Conservation (phyloP, 37 sponge, comb jelly and placozoan genomes). For the Bolinopsis microptera region DNA sequence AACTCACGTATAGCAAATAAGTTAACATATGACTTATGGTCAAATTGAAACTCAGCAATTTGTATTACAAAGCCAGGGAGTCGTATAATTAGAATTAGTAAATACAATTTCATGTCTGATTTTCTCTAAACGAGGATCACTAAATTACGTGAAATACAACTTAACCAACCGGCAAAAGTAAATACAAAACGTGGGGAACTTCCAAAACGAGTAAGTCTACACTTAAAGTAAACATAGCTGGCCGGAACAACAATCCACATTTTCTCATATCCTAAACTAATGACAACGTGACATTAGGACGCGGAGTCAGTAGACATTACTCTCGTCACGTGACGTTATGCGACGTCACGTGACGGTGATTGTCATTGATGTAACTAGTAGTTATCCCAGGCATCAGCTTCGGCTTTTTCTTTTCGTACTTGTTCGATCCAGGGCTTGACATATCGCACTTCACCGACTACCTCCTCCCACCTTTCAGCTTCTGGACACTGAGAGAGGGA, state of each 20-base stretch:
- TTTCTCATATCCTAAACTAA: not conserved
- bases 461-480: not conserved
- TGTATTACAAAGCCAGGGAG: not conserved
- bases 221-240: not conserved
- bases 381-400: not conserved
- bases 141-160: not conserved
- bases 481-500: not conserved
- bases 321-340: not conserved
- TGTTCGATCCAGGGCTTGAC: not conserved
- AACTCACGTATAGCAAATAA: too few species aligned
- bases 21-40: too few species aligned
- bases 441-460: not conserved
- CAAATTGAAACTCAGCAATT: not conserved
- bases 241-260: not conserved
- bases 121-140: not conserved
- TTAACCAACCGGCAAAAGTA: not conserved
- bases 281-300: not conserved
- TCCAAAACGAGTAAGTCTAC: not conserved
- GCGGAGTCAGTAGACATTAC: not conserved
- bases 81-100: not conserved
- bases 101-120: too few species aligned
- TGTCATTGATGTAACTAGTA: not conserved
- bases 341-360: not conserved
- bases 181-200: not conserved
- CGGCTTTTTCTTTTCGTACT: not conserved